Evolutionary conservation across 2,888 invertebrate genomes (phyloP).

Genomic region (Phlogophora meticulosa): DNA sequence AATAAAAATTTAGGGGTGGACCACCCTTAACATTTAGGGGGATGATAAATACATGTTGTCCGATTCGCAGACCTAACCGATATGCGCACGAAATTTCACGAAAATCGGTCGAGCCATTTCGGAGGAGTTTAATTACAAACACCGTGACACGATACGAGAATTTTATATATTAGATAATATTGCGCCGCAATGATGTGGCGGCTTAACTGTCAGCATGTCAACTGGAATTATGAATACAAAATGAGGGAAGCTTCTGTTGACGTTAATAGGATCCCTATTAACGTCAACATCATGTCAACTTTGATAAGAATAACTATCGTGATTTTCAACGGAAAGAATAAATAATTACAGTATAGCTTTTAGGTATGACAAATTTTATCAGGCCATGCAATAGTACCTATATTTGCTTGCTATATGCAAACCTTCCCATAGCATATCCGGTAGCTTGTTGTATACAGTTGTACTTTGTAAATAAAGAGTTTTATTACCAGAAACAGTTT

Average conservation of each 20-base stretch:
- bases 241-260: slow-evolving; percentile 46
- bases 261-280: slow-evolving; percentile 38
- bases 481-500: slow-evolving; percentile 42
- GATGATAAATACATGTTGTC: too few relatives aligned
- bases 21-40: too few relatives aligned
- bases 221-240: slow-evolving; percentile 54
- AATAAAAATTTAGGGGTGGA: too few relatives aligned
- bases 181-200: slow-evolving; percentile 13
- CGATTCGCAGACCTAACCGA: too few relatives aligned
- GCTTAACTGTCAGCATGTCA: slow-evolving; percentile 75
- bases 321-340: slow-evolving; percentile 2
- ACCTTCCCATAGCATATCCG: slow-evolving; percentile 9
- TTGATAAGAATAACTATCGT: slow-evolving; percentile 20
- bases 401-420: neutral
- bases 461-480: slow-evolving; percentile 18
- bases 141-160: too few relatives aligned
- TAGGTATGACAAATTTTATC: slow-evolving; percentile 28
- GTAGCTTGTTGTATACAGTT: neutral
- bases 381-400: slow-evolving; percentile 42
- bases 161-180: neutral
- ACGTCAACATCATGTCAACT: slow-evolving; percentile 35
- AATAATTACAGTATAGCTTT: slow-evolving; percentile 2
- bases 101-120: too few relatives aligned
- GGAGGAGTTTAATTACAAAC: too few relatives aligned
- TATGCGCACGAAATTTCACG: too few relatives aligned